Evolutionary conservation across 2,797 vertebrate genomes (phyloP).

Genomic region (Microctenopoma stevenorrisi): DNA sequence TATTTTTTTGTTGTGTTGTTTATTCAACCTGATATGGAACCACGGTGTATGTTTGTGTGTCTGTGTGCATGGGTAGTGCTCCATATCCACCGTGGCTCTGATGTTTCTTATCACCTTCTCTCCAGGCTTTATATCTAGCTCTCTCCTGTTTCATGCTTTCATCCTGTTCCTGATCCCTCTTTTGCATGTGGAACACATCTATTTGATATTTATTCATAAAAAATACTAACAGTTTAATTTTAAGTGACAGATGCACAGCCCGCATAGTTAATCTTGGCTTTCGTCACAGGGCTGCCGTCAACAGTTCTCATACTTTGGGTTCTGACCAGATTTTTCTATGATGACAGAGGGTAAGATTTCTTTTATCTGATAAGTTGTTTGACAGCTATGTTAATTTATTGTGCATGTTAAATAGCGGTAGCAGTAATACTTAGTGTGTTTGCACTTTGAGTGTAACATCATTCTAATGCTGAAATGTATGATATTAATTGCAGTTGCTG

Average conservation of each 20-base stretch:
- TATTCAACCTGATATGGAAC: background rate
- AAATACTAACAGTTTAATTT: background rate
- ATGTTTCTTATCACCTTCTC: constrained; percentile 40
- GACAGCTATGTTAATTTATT: background rate
- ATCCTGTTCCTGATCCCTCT: constrained; percentile 22
- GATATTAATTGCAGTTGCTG: constrained; percentile 84
- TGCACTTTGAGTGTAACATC: background rate
- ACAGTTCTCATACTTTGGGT: constrained; percentile 86
- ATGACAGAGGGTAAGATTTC: constrained; percentile 83
- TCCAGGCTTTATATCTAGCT: background rate
- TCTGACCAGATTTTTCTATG: constrained; percentile 84
- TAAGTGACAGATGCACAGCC: constrained; percentile 14
- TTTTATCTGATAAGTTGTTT: background rate
- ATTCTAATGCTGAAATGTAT: background rate
- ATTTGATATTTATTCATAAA: background rate
- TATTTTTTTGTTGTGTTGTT: too few relatives aligned
- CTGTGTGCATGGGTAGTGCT: constrained; percentile 5
- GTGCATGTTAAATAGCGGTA: background rate
- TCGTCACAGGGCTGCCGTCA: constrained; percentile 84
- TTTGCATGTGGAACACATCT: constrained; percentile 15
- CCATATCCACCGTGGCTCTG: constrained; percentile 18
- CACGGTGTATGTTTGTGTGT: background rate
- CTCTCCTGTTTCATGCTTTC: constrained; percentile 30
- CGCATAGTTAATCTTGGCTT: constrained; percentile 44
- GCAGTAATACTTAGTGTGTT: background rate